phyloP scores from a whole-genome alignment of 2,113 vertebrate species.

The Menura novaehollandiae region DNA sequence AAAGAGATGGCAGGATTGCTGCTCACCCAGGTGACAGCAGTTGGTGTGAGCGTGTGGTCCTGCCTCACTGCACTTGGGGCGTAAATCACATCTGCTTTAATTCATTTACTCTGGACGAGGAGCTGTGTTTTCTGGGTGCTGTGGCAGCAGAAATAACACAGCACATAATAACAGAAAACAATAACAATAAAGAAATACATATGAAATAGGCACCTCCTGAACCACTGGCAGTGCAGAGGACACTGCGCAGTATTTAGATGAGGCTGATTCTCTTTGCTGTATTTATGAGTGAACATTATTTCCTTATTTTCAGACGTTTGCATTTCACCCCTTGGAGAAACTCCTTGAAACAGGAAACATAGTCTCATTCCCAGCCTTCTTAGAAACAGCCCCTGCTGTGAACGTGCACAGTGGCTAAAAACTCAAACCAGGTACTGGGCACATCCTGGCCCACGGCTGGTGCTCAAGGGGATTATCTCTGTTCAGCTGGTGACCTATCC shows the following conservation, averaged over 20 bases:
- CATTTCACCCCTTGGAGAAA: neutral
- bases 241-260: neutral
- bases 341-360: neutral
- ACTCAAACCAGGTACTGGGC: no score
- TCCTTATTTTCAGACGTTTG: neutral
- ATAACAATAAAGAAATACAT: neutral
- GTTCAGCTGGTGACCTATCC: neutral
- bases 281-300: neutral
- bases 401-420: neutral
- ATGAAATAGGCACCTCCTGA: neutral
- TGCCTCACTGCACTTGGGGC: neutral
- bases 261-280: neutral
- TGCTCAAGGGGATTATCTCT: neutral
- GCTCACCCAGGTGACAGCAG: neutral
- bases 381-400: neutral
- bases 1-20: neutral
- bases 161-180: neutral
- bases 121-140: neutral
- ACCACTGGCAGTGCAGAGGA: neutral
- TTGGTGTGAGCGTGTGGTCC: neutral
- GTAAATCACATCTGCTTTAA: neutral
- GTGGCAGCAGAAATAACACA: neutral
- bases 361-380: neutral
- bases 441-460: neutral
- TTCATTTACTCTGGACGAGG: neutral